These are phyloP conservation scores for Ochlodes sylvanus DNA, from an alignment of 2,888 invertebrate genomes.

Conservation along the genomic window DNA sequence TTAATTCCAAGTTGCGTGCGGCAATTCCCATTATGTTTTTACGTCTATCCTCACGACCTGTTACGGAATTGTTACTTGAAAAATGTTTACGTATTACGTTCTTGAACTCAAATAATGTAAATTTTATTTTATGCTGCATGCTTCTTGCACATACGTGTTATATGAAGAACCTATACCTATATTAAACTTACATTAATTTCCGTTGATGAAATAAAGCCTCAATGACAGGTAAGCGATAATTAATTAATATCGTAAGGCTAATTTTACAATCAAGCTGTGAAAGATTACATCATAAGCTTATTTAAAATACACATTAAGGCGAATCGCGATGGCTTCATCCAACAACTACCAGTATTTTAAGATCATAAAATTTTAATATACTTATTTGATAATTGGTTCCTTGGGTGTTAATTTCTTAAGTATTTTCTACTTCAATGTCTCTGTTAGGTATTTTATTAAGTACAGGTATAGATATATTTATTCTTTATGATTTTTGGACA, in stretches of 20 bases:
- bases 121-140: too few relatives aligned
- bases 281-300: conserved; percentile 26
- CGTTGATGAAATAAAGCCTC: conserved; percentile 20
- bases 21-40: conserved; percentile 32
- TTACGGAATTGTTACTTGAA: background rate
- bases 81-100: too few relatives aligned
- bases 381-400: conserved; percentile 1
- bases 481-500: too few relatives aligned
- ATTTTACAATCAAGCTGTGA: conserved; percentile 32
- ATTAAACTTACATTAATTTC: conserved; percentile 18
- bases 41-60: conserved; percentile 13
- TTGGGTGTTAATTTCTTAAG: background rate
- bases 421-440: background rate
- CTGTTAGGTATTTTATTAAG: background rate
- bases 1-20: conserved; percentile 48
- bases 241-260: conserved; percentile 26
- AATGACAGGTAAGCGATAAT: conserved; percentile 25
- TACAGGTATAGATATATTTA: too few relatives aligned
- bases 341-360: conserved; percentile 11
- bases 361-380: conserved; percentile 6
- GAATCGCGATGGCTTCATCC: conserved; percentile 25
- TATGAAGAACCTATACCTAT: background rate
- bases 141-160: too few relatives aligned
- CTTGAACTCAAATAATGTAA: too few relatives aligned
- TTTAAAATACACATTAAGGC: conserved; percentile 25